Evolutionary conservation across 2,113 vertebrate species (phyloP).

Genomic region (Pitta sordida): DNA sequence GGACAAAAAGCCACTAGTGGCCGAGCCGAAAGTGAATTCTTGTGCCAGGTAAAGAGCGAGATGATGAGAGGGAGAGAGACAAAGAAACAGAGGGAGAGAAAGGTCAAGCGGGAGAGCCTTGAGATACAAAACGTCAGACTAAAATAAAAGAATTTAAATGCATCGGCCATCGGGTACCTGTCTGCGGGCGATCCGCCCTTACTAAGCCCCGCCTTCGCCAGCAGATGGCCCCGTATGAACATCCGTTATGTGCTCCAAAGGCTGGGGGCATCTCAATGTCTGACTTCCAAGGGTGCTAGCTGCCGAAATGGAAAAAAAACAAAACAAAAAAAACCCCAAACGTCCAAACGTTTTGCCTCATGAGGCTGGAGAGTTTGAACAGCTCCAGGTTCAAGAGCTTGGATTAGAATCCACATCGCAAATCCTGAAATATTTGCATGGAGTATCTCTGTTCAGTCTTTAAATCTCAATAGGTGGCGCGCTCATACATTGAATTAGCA

Average conservation of each 20-base stretch:
- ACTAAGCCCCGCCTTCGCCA: neutral
- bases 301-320: neutral
- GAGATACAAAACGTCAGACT: neutral
- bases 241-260: neutral
- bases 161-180: accelerated
- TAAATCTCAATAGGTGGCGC: neutral
- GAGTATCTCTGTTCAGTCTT: neutral
- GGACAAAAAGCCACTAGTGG: neutral
- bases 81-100: neutral
- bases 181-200: neutral
- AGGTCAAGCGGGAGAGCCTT: neutral
- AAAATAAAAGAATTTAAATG: neutral
- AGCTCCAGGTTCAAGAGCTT: neutral
- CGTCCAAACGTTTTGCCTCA: neutral
- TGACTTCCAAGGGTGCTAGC: neutral
- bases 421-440: neutral
- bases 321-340: neutral
- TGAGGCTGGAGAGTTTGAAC: neutral
- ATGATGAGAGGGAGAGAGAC: neutral
- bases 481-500: neutral
- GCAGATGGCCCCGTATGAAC: conserved; percentile 10
- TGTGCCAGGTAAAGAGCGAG: neutral
- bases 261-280: accelerated
- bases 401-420: accelerated
- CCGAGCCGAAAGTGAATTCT: neutral